A percentile compares a stretch with the other conserved stretches of the same genome.
These are phyloP conservation scores for Thymelicus acteon DNA, from an alignment of 2,888 invertebrate genomes.

Conservation along the genomic window DNA sequence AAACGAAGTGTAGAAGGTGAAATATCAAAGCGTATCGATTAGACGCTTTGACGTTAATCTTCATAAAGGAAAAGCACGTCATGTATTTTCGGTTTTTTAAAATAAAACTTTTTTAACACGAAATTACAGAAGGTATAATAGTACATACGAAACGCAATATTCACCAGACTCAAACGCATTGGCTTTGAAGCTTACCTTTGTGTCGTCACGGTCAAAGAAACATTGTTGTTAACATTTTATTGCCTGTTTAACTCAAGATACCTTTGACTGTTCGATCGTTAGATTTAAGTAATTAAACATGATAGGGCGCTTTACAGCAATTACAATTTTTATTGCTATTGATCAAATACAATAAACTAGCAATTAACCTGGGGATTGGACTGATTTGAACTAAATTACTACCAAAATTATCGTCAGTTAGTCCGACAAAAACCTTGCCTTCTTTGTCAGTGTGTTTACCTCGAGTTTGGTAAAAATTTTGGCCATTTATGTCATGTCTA, in stretches of 20 bases:
- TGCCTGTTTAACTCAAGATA: slow-evolving; percentile 28
- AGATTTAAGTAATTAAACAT: slow-evolving; percentile 33
- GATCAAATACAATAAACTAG: background rate
- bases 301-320: slow-evolving; percentile 25
- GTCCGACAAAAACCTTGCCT: too few relatives aligned
- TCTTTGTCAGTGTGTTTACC: too few relatives aligned
- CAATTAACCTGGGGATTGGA: background rate
- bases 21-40: background rate
- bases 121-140: too few relatives aligned
- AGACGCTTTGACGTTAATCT: background rate
- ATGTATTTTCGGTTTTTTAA: background rate
- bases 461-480: too few relatives aligned
- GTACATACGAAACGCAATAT: slow-evolving; percentile 12
- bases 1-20: too few relatives aligned
- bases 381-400: background rate
- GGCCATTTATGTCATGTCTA: too few relatives aligned
- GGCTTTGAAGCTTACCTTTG: slow-evolving; percentile 8
- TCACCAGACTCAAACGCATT: slow-evolving; percentile 13
- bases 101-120: slow-evolving; percentile 12
- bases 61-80: background rate
- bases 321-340: slow-evolving; percentile 25
- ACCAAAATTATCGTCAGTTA: too few relatives aligned
- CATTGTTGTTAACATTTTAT: slow-evolving; percentile 36
- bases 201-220: slow-evolving; percentile 29
- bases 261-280: slow-evolving; percentile 30